These are phyloP conservation scores for Semibalanus balanoides DNA, from an alignment of 1,140 invertebrate species.

Conservation along the genomic window DNA sequence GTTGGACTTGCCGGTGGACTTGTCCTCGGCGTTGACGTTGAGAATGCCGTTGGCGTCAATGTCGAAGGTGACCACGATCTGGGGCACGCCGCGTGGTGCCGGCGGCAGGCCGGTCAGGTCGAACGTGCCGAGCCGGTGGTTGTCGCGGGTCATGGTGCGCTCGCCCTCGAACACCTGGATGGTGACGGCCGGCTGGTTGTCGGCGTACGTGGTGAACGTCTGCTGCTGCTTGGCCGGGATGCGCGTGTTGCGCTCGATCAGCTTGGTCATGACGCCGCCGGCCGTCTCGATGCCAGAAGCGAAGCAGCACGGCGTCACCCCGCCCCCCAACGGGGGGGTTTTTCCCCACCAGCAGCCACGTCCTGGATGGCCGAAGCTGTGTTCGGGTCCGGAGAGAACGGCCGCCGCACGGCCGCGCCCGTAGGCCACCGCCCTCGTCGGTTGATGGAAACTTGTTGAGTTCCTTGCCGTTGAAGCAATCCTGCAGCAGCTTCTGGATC, in stretches of 20 bases:
- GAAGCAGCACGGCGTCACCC: slow-evolving; percentile 89
- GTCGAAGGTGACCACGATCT: slow-evolving; percentile 38
- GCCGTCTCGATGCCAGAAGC: slow-evolving; percentile 99
- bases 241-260: slow-evolving; percentile 81
- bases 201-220: slow-evolving; percentile 96
- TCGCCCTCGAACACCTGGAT: slow-evolving; percentile 98
- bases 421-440: slow-evolving; percentile 46
- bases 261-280: slow-evolving; percentile 98
- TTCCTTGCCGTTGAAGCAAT: no score
- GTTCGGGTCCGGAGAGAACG: slow-evolving; percentile 52
- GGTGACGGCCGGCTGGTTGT: slow-evolving; percentile 97
- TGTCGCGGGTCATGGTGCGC: slow-evolving; percentile 98
- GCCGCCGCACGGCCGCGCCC: slow-evolving; percentile 82
- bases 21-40: slow-evolving; percentile 42
- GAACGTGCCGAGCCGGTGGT: slow-evolving; percentile 93
- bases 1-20: slow-evolving; percentile 43
- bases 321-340: slow-evolving; percentile 52
- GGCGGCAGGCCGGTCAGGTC: slow-evolving; percentile 96
- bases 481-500: not conserved
- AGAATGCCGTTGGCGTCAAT: slow-evolving; percentile 34
- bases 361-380: no score
- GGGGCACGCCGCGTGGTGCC: slow-evolving; percentile 54
- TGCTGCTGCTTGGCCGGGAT: slow-evolving; percentile 99
- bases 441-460: not conserved
- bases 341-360: no score